Percentiles rank a stretch among this genome's conserved stretches.
phyloP scores from a whole-genome alignment of 1,140 invertebrate genomes.

The Papilio glaucus region DNA sequence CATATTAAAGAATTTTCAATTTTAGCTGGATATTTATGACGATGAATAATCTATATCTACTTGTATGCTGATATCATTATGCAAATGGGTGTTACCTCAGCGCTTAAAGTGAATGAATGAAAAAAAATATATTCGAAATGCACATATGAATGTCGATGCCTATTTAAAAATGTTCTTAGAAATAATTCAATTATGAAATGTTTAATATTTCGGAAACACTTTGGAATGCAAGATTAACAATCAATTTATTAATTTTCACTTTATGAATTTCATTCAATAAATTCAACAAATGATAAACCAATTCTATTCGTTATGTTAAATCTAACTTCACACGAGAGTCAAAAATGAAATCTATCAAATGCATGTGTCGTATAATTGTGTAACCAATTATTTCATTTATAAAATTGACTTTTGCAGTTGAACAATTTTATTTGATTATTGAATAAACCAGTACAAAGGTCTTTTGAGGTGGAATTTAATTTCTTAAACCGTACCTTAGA shows the following conservation, averaged over 20 bases:
- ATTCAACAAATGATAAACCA: too few relatives aligned
- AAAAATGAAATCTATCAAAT: too few relatives aligned
- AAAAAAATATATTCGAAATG: slow-evolving; percentile 21
- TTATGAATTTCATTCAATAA: too few relatives aligned
- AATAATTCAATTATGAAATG: neutral
- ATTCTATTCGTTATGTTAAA: neutral
- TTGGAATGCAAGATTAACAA: neutral
- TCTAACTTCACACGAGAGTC: neutral
- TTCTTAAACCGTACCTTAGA: neutral
- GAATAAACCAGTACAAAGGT: neutral
- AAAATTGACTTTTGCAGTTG: neutral
- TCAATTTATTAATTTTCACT: neutral
- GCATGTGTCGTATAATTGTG: too few relatives aligned
- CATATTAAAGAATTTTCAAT: too few relatives aligned
- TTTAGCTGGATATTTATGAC: too few relatives aligned
- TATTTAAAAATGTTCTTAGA: neutral
- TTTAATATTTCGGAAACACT: neutral
- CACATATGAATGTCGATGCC: neutral
- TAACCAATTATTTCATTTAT: too few relatives aligned
- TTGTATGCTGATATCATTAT: slow-evolving; percentile 10
- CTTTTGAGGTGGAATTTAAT: slow-evolving; percentile 5
- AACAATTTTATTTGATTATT: neutral
- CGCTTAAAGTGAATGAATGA: slow-evolving; percentile 3
- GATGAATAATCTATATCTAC: neutral
- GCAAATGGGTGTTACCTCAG: slow-evolving; percentile 18